phyloP scores from a whole-genome alignment of 2,797 vertebrate species.

The Melanotaenia parkinsoni region DNA sequence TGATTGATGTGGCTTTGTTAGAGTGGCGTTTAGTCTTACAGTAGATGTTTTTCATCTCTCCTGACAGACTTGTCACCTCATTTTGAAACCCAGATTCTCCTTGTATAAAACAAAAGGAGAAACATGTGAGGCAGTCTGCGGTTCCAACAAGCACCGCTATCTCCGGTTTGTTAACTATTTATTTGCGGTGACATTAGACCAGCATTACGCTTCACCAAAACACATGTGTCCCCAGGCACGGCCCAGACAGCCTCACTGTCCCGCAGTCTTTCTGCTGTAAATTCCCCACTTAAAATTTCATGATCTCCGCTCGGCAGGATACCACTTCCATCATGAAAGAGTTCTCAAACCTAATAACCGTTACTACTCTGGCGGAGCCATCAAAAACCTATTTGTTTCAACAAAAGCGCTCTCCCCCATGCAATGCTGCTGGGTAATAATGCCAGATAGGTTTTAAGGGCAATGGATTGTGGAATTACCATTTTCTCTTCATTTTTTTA shows the following conservation, averaged over 20 bases:
- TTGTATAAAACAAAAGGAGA: constrained; percentile 19
- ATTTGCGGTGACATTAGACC: constrained; percentile 84
- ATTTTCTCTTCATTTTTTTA: constrained; percentile 83
- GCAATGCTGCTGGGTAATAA: constrained; percentile 83
- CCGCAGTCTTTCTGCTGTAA: constrained; percentile 85
- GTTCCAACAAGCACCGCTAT: constrained; percentile 70
- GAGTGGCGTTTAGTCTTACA: constrained; percentile 21
- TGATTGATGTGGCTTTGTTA: constrained; percentile 32
- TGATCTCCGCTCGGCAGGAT: constrained; percentile 90
- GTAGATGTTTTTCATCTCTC: constrained; percentile 34
- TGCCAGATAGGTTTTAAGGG: constrained; percentile 85
- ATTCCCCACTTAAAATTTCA: constrained; percentile 94
- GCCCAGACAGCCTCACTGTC: constrained; percentile 76
- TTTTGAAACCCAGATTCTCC: constrained; percentile 47
- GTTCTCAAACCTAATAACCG: constrained; percentile 88
- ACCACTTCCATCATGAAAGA: constrained; percentile 86
- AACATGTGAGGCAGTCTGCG: constrained; percentile 52
- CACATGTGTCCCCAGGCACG: constrained; percentile 82
- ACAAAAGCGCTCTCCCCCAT: constrained; percentile 76
- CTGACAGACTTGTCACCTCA: constrained; percentile 40
- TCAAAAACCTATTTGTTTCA: constrained; percentile 88
- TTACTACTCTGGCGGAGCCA: constrained; percentile 83
- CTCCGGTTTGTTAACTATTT: constrained; percentile 88
- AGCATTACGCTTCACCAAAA: constrained; percentile 82
- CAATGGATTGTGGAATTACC: constrained; percentile 91